Base-by-base conservation (phyloP, 1,140 invertebrate genomes). In the Habropoda laboriosa region DNA sequence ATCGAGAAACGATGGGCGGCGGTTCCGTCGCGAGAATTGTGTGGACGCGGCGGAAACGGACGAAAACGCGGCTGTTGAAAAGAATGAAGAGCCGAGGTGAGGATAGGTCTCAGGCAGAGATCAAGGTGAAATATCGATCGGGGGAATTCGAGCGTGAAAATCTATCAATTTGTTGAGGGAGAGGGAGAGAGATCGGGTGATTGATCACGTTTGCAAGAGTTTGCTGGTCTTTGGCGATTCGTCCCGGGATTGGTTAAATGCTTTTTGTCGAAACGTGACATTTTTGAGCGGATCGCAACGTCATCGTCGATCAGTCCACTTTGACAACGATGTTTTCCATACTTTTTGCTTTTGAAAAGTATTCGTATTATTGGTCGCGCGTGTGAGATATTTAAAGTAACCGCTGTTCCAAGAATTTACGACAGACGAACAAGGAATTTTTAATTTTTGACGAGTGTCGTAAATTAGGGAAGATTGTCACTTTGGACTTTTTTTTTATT, bases 21-120 rank as follows among this genome's bases (percentile, higher is more conserved):
- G 70, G 63, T 68, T 51, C 63, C 47, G 79, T 12, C 47, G 63
- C 71, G 70, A 64, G 35, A 76, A 81, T 81, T 55, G 79, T 24
- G 27, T n/a, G 71, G 73, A 73, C 57, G 57, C 42, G 42, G 40
- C 61, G n/a, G 61, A 72, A 82, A 80, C 38, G 57, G 32, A 58
- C 55, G 55, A 58, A 38, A 12, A 51, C 40, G 40, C 18, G 16
- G 8, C 18, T 8, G 40, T 30, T 21, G 40, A 49, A 45, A 24
- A 53, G 40, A 66, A 66, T 42, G 35, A 75, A 49, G n/a, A 30
- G 35, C 21, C n/a, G 12, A 63, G 35, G 21, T n/a, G 24, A 18
- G 61, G 38, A 64, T 42, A 63, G n/a, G 38, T 61, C n/a, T 5
- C 49, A 7, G 6, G 49, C 10, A 6, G n/a, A 10, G 58, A 40